These are phyloP conservation scores for Drosophila gunungcola DNA, from an alignment of 1,140 invertebrate species.

Conservation along the genomic window DNA sequence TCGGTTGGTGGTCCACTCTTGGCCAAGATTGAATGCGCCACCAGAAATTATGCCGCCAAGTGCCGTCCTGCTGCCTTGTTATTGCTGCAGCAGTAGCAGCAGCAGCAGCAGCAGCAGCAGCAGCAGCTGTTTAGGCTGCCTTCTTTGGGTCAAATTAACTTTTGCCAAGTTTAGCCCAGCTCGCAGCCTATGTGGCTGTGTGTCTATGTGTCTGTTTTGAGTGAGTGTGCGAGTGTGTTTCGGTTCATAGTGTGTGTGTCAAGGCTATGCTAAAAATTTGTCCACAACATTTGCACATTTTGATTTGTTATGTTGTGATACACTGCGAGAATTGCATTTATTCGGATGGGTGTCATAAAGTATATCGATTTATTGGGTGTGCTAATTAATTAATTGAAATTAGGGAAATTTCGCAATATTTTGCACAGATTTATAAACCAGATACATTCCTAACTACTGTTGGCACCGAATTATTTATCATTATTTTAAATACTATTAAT, in stretches of 20 bases:
- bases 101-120: constrained; percentile 17
- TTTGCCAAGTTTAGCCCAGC: constrained; percentile 21
- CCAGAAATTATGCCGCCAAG: constrained; percentile 73
- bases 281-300: constrained; percentile 78
- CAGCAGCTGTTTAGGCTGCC: constrained; percentile 17
- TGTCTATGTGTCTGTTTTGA: background rate
- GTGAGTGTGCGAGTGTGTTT: constrained; percentile 14
- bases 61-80: constrained; percentile 23
- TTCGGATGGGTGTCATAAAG: constrained; percentile 20
- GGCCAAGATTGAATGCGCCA: constrained; percentile 74
- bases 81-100: constrained; percentile 8
- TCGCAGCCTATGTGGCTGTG: constrained; percentile 18
- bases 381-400: no score
- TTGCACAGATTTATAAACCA: no score
- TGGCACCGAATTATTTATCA: no score
- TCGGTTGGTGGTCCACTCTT: constrained; percentile 66
- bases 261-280: constrained; percentile 73
- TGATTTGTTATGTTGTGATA: constrained; percentile 70
- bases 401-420: no score
- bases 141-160: constrained; percentile 49
- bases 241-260: constrained; percentile 60
- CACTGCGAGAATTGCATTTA: constrained; percentile 43
- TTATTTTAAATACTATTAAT: no score
- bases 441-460: no score
- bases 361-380: background rate